Evolutionary conservation across 2,888 invertebrate genomes (phyloP).

Genomic region (Uropetala carovei): DNA sequence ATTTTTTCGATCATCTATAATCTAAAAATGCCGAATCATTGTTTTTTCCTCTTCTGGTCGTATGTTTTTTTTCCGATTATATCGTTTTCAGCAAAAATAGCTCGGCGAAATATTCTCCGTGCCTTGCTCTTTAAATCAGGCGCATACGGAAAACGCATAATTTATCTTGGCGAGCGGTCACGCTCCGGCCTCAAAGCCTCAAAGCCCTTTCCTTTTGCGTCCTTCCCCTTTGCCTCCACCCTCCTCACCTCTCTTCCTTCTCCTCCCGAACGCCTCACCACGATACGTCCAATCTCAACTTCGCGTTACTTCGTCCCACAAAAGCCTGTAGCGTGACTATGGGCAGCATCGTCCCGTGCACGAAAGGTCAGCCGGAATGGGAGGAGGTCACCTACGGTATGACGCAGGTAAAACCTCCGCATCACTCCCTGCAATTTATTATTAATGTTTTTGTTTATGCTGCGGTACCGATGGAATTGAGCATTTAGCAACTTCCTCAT

Average conservation of each 20-base stretch:
- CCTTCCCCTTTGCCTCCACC: too few species aligned
- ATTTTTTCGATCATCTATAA: background rate
- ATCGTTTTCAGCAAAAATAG: background rate
- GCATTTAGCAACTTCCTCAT: too few species aligned
- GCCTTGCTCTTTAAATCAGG: background rate
- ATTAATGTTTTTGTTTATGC: too few species aligned
- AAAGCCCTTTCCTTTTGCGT: too few species aligned
- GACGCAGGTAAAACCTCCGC: background rate
- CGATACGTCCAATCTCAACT: background rate
- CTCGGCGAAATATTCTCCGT: background rate
- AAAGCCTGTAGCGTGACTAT: background rate
- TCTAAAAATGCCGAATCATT: background rate
- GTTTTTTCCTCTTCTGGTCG: background rate
- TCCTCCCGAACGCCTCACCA: background rate
- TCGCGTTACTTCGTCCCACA: background rate
- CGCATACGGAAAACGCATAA: background rate
- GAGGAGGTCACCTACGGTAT: background rate
- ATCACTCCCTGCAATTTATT: too few species aligned
- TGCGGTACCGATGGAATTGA: too few species aligned
- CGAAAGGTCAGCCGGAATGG: conserved; percentile 6
- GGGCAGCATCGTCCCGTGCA: background rate
- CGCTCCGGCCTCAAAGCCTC: background rate
- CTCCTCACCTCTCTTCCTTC: background rate
- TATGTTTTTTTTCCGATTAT: background rate
- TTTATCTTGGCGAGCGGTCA: background rate